Percentiles rank a stretch among this genome's conserved stretches.
These are phyloP conservation scores for Chrysopa pallens DNA, from an alignment of 1,140 invertebrate genomes.

Conservation along the genomic window DNA sequence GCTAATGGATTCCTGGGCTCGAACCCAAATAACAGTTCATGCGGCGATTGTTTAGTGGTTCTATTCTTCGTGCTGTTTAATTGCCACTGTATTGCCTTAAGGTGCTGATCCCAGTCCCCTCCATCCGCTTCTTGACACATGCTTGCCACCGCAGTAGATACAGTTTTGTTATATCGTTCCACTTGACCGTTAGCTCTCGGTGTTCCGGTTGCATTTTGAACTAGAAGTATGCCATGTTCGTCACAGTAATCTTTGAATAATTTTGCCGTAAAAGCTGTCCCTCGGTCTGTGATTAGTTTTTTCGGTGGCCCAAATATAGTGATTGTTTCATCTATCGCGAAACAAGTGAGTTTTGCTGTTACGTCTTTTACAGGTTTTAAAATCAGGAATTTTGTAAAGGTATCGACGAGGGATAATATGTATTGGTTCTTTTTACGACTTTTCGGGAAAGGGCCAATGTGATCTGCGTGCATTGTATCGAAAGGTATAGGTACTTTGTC, in stretches of 20 bases:
- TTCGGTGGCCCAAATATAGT: slow-evolving; percentile 9
- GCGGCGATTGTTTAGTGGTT: slow-evolving; percentile 4
- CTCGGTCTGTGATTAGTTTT: slow-evolving; percentile 11
- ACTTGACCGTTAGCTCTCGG: slow-evolving; percentile 16
- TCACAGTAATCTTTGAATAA: slow-evolving; percentile 12
- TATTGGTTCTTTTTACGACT: slow-evolving; percentile 10
- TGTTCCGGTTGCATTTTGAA: slow-evolving; percentile 12
- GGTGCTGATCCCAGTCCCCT: slow-evolving; percentile 8
- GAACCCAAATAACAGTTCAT: background rate
- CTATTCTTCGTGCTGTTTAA: slow-evolving; percentile 9
- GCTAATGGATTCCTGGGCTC: too few relatives aligned
- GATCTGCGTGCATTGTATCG: slow-evolving; percentile 14
- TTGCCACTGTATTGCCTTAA: slow-evolving; percentile 8
- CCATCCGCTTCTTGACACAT: slow-evolving; percentile 2
- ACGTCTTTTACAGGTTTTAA: slow-evolving; percentile 12
- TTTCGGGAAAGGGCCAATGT: slow-evolving; percentile 10
- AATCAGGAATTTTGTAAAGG: slow-evolving; percentile 15
- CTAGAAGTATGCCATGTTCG: slow-evolving; percentile 9
- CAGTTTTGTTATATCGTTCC: slow-evolving; percentile 12
- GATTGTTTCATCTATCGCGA: slow-evolving; percentile 6
- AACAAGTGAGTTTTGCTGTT: slow-evolving; percentile 1
- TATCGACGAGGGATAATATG: slow-evolving; percentile 10
- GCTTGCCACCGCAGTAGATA: slow-evolving; percentile 5
- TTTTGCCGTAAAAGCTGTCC: slow-evolving; percentile 10
- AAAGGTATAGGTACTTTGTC: slow-evolving; percentile 11